Base-by-base conservation (phyloP, 2,113 vertebrate genomes). In the Oceanites oceanicus region DNA sequence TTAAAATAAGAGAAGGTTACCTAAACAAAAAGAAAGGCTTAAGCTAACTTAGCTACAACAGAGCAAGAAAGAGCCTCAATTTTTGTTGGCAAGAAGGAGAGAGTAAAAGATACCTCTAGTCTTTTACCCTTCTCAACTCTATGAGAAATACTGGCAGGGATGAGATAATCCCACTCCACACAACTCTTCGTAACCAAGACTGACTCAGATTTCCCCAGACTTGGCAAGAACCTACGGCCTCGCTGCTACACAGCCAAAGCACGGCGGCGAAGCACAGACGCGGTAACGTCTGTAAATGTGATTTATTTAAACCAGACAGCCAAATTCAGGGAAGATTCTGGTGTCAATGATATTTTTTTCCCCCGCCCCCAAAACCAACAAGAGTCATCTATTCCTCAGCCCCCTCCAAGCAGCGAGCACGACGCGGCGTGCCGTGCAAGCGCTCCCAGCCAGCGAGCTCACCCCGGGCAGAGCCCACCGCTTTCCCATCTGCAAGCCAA, bases 1-100 rank as follows among this genome's bases (percentile, higher is more conserved):
- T 92, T 95, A 93, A 95, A 95, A 96, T 92, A 86, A 80, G 84
- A 56, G 38, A 66, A 75, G 86, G 94, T 78, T 92, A 96, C 88
- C 86, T 87, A 94, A 97, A 96, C 91, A 94, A 85, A 86, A 86
- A 72, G 80, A 47, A 50, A 93, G 34, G 72, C 52, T 92, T 29
- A 52, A 62, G 27, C 80, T 80, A 70, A 83, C 81, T 50, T 9
- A 36, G 53, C 86, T 52, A 11, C 4, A 30, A 25, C 44, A 55
- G 53, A 86, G 26, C 4, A 1, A 82, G 78, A 49, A 88, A 29
- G 32, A 86, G 34, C 27, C 75, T 80, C 16, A 9, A 13, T 15
- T 95, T 65, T 44, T 52, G 10, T 17, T 74, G 36, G 45, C 25
- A 74, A 67, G 20, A 4, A 62, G 16, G 23, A 71, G 5, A 30